These are phyloP conservation scores for Erinaceus europaeus DNA, from an alignment of 2,113 vertebrate genomes.

Conservation along the genomic window DNA sequence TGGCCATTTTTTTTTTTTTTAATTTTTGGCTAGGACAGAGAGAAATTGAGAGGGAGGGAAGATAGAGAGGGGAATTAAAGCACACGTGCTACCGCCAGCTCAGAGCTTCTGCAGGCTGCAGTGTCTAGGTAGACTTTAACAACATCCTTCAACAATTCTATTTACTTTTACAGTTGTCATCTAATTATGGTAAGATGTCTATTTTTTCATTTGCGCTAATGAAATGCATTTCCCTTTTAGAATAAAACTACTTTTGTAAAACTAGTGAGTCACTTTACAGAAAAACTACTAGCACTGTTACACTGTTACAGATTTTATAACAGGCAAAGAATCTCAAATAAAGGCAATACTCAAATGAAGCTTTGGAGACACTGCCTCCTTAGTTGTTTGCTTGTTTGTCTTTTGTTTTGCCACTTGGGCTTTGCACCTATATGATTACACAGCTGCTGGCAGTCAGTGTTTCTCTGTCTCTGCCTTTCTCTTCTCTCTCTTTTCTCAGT, in stretches of 20 bases:
- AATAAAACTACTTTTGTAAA: conserved; percentile 19
- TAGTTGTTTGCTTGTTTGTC: too few species aligned
- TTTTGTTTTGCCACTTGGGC: too few species aligned
- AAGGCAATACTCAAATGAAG: neutral
- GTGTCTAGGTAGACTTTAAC: neutral
- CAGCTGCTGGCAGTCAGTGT: too few species aligned
- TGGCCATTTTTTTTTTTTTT: too few species aligned
- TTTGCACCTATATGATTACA: too few species aligned
- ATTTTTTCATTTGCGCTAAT: neutral
- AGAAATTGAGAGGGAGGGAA: too few species aligned
- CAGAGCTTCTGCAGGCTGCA: neutral
- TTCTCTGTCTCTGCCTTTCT: too few species aligned
- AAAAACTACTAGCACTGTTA: neutral
- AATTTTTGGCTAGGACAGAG: too few species aligned
- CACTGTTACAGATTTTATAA: neutral
- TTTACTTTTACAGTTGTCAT: neutral
- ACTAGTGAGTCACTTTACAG: conserved; percentile 6
- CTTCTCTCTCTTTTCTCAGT: too few species aligned
- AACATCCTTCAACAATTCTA: neutral
- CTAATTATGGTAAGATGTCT: neutral
- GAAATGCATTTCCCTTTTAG: conserved; percentile 14
- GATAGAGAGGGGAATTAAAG: too few species aligned
- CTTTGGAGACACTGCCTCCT: neutral
- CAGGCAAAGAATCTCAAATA: neutral
- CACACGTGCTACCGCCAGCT: too few species aligned